These are phyloP conservation scores for Isoperla grammatica DNA, from an alignment of 2,888 invertebrate species.

Conservation along the genomic window DNA sequence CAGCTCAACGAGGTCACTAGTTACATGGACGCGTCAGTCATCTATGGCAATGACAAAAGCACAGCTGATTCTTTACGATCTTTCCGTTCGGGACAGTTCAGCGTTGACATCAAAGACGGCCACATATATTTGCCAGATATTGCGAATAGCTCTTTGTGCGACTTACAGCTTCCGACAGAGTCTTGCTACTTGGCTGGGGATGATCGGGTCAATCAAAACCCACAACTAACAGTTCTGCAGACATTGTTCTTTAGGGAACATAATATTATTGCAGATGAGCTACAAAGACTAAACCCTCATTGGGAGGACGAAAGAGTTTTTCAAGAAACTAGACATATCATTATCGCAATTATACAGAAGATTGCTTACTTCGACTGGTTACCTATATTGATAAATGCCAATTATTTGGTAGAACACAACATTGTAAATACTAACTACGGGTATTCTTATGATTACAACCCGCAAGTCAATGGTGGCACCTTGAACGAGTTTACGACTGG, in stretches of 20 bases:
- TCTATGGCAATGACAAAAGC: slow-evolving; percentile 49
- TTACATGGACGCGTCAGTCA: slow-evolving; percentile 50
- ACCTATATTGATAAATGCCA: slow-evolving; percentile 47
- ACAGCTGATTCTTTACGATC: slow-evolving; percentile 44
- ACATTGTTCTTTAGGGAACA: slow-evolving; percentile 52
- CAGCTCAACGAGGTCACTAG: slow-evolving; percentile 49
- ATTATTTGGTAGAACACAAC: slow-evolving; percentile 26
- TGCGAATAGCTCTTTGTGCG: slow-evolving; percentile 41
- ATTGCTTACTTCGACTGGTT: slow-evolving; percentile 57
- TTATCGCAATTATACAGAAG: slow-evolving; percentile 54
- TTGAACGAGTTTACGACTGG: slow-evolving; percentile 59
- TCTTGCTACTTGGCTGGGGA: slow-evolving; percentile 44
- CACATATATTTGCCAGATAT: slow-evolving; percentile 41
- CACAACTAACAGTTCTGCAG: slow-evolving; percentile 49
- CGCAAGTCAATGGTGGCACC: slow-evolving; percentile 51
- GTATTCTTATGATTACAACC: slow-evolving; percentile 27
- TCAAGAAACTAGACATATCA: slow-evolving; percentile 51
- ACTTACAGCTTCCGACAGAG: background rate
- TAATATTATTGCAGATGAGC: slow-evolving; percentile 50
- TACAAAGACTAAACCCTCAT: slow-evolving; percentile 49
- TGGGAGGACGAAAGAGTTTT: slow-evolving; percentile 54
- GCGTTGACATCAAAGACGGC: slow-evolving; percentile 36
- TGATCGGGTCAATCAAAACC: slow-evolving; percentile 50
- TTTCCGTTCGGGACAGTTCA: slow-evolving; percentile 45
- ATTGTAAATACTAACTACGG: background rate